Evolutionary conservation across 1,140 invertebrate species (phyloP), one percentile per base, ranked within the genome.

Genomic region (Drosophila ironensis): DNA sequence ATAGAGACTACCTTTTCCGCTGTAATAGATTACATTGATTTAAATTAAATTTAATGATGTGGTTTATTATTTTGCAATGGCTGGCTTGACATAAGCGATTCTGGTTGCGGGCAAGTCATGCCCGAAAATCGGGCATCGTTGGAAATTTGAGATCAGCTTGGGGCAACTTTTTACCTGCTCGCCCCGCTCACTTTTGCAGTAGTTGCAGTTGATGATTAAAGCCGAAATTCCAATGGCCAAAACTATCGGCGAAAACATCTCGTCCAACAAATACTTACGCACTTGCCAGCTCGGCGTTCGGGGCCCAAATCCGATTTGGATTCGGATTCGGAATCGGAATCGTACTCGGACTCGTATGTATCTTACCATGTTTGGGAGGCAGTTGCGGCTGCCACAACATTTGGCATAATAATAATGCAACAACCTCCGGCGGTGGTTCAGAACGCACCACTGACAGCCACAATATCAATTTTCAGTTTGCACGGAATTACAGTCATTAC

Each of bases 401-500:
- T 80, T 80, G 74, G 75, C 76, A 75, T 82, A 80, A 75, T 63
- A 57, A 75, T 82, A 80, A 75, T 63, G 60, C 60, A 63, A 40
- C 50, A 11, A 25, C 22, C 20, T n/a, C n/a, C 20, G 40, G 11
- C 8, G 17, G 19, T 11, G 38, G n/a, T 30, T n/a, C 11, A 12
- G 28, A 5, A 11, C 11, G n/a, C 4, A 12, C 9, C 33, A 11
- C 40, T 45, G 51, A 22, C 25, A 42, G 51, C 51, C 57, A 72
- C 74, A 84, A 87, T 86, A 86, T 86, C 80, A 86, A 86, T 86
- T 80, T 86, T 86, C 81, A 67, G 77, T 61, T 86, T 68, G 66
- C 50, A 66, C 72, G 74, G 71, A 86, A 86, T 86, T 86, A 86
- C 81, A 86, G 80, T 86, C 81, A 86, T 86, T 86, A 86, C 80